These are phyloP conservation scores for Darevskia nairensis DNA, from an alignment of 2,797 vertebrate genomes.

Conservation along the genomic window DNA sequence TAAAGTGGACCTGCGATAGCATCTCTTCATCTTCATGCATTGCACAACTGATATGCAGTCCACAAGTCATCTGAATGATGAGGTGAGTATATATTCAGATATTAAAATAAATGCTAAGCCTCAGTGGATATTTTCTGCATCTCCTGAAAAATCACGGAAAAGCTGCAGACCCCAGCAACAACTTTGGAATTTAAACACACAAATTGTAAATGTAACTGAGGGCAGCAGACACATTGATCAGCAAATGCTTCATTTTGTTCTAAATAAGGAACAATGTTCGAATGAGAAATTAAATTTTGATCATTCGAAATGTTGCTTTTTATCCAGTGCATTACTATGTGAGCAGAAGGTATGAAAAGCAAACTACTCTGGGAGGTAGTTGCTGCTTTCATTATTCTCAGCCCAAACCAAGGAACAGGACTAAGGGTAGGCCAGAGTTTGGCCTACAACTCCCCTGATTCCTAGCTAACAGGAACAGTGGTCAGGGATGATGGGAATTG, in stretches of 20 bases:
- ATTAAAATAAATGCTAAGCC: constrained; percentile 69
- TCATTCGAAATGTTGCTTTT: constrained; percentile 15
- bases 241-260: constrained; percentile 23
- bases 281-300: constrained; percentile 34
- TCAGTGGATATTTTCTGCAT: constrained; percentile 49
- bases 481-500: too few species aligned
- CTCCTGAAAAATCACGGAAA: constrained; percentile 46
- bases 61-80: constrained; percentile 57
- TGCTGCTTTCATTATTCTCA: neutral
- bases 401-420: neutral
- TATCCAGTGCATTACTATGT: neutral
- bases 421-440: too few species aligned
- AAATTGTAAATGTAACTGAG: constrained; percentile 34
- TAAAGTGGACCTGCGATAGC: constrained; percentile 52
- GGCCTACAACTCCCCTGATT: too few species aligned
- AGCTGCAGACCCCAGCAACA: constrained; percentile 31
- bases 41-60: constrained; percentile 52
- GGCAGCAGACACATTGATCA: constrained; percentile 40
- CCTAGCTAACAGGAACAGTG: too few species aligned
- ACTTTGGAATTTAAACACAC: constrained; percentile 45
- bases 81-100: constrained; percentile 64
- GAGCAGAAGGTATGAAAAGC: constrained; percentile 15
- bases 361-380: neutral
- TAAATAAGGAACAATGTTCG: constrained; percentile 15
- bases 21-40: constrained; percentile 55